These are phyloP conservation scores for Orestias chungarensis DNA, from an alignment of 2,797 vertebrate genomes.

Conservation along the genomic window DNA sequence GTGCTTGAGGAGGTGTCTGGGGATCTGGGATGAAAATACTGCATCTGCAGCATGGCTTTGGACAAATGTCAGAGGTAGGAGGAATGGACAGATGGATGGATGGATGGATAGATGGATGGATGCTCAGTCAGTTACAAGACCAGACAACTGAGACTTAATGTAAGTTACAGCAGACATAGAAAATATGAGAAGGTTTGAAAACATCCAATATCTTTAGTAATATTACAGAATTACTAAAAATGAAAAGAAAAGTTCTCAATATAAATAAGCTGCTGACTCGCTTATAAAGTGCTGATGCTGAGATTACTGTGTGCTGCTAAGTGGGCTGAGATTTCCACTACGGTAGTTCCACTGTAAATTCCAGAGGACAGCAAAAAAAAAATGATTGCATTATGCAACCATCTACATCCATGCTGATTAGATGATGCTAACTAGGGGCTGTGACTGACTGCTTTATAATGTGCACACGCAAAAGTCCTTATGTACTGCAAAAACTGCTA, in stretches of 20 bases:
- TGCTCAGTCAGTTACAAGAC: background rate
- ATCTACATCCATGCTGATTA: slow-evolving; percentile 58
- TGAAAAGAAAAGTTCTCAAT: background rate
- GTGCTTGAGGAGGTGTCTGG: slow-evolving; percentile 3
- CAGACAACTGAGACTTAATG: background rate
- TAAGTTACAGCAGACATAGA: background rate
- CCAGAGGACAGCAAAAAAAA: slow-evolving; percentile 69
- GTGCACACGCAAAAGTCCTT: slow-evolving; percentile 69
- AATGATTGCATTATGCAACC: slow-evolving; percentile 71
- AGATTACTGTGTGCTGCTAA: slow-evolving; percentile 25
- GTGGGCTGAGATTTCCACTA: slow-evolving; percentile 41
- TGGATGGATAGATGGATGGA: background rate
- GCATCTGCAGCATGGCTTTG: background rate
- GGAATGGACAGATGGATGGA: background rate
- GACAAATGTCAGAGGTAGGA: background rate
- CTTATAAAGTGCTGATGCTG: slow-evolving; percentile 35
- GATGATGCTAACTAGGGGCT: slow-evolving; percentile 57
- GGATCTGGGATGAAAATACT: background rate
- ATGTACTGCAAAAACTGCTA: slow-evolving; percentile 45
- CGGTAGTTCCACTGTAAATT: slow-evolving; percentile 53
- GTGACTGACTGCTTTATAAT: slow-evolving; percentile 53
- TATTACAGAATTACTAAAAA: background rate
- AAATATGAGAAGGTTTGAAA: background rate
- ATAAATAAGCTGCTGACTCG: slow-evolving; percentile 38
- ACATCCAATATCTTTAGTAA: background rate